Evolutionary conservation across 1,140 invertebrate species (phyloP).

Genomic region (Heliconius melpomene): DNA sequence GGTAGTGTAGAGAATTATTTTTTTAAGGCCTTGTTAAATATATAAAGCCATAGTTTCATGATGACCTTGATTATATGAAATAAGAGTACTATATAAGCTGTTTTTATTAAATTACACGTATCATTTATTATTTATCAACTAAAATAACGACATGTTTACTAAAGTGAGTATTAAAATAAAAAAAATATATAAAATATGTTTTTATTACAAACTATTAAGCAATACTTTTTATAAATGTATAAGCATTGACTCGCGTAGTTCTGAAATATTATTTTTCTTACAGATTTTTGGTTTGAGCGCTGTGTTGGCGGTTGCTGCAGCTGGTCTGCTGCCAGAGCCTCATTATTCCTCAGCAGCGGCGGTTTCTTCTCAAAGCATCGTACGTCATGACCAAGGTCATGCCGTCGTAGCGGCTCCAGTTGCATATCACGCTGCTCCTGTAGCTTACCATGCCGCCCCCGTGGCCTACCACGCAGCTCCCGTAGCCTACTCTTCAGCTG

Average conservation of each 20-base stretch:
- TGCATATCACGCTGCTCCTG: constrained; percentile 44
- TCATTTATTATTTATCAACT: no score
- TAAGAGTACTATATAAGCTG: neutral
- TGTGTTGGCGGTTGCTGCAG: constrained; percentile 52
- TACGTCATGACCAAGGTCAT: constrained; percentile 44
- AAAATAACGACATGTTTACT: no score
- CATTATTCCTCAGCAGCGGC: constrained; percentile 46
- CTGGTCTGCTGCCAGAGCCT: constrained; percentile 49
- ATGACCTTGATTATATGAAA: neutral
- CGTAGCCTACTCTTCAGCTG: constrained; percentile 39
- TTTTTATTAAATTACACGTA: no score
- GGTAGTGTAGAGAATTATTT: neutral
- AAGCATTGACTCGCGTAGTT: no score
- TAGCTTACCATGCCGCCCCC: constrained; percentile 41
- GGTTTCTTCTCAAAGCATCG: constrained; percentile 53
- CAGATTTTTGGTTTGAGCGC: constrained; percentile 55
- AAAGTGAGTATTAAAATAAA: neutral
- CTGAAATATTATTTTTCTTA: constrained; percentile 24
- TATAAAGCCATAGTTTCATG: neutral
- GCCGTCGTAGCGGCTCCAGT: constrained; percentile 38
- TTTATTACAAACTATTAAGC: no score
- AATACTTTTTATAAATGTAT: no score
- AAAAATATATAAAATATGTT: no score
- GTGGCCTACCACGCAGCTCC: constrained; percentile 40
- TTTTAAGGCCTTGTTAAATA: neutral